A percentile compares a stretch with the other conserved stretches of the same genome.
Conservation (phyloP, 2,113 vertebrate genomes). For the Cheilinus undulatus region DNA sequence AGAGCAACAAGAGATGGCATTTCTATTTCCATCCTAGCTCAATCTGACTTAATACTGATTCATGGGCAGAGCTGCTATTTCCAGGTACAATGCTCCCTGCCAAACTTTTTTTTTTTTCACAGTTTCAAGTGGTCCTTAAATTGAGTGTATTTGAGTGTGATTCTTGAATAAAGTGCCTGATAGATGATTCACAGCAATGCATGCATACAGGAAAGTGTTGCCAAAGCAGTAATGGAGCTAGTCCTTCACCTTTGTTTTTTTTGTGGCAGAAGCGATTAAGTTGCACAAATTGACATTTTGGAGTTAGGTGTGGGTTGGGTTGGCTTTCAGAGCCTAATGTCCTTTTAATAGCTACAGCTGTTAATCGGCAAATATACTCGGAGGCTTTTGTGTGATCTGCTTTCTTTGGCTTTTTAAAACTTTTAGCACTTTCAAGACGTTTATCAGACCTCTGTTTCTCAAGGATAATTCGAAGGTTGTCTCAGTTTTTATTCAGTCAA, state of each 20-base stretch:
- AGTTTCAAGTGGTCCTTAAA: conserved; percentile 53
- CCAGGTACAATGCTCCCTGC: conserved; percentile 18
- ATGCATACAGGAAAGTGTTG: conserved; percentile 31
- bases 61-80: conserved; percentile 33
- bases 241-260: conserved; percentile 52
- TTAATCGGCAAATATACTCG: conserved; percentile 63
- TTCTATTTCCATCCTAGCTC: conserved; percentile 44
- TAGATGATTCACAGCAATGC: conserved; percentile 30
- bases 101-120: conserved; percentile 15
- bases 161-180: conserved; percentile 29
- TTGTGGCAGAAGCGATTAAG: conserved; percentile 48
- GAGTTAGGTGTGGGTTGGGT: conserved; percentile 46
- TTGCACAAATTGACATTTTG: conserved; percentile 45
- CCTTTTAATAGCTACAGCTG: conserved; percentile 56
- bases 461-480: conserved; percentile 47
- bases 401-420: conserved; percentile 25
- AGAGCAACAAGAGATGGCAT: conserved; percentile 40
- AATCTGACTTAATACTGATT: conserved; percentile 34
- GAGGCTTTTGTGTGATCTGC: conserved; percentile 43
- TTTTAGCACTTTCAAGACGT: too few species aligned
- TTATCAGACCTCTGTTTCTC: conserved; percentile 63
- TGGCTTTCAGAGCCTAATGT: conserved; percentile 61
- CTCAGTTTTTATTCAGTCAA: too few species aligned
- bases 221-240: conserved; percentile 40
- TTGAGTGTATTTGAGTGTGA: conserved; percentile 37